Percentiles rank a stretch among this genome's conserved stretches.
These are phyloP conservation scores for Brachymystax lenok DNA, from an alignment of 2,797 vertebrate species.

Conservation along the genomic window DNA sequence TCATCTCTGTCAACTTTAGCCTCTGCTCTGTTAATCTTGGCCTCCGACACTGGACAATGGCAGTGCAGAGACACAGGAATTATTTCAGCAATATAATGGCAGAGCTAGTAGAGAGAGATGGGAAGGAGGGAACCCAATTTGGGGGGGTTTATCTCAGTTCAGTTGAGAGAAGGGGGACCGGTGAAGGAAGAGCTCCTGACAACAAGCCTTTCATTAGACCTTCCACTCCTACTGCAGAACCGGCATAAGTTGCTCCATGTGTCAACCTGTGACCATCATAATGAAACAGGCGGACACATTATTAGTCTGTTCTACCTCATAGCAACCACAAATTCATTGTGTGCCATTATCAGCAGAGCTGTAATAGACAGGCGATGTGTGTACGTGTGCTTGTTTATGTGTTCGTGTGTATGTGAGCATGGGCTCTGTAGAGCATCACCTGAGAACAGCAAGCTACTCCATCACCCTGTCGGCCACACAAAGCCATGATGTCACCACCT, in stretches of 20 bases:
- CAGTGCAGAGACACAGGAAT: slow-evolving; percentile 30
- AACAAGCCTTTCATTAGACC: background rate
- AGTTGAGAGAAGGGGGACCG: slow-evolving; percentile 37
- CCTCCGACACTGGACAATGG: slow-evolving; percentile 24
- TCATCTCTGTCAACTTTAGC: too few species aligned
- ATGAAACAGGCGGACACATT: background rate
- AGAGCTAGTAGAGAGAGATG: slow-evolving; percentile 16
- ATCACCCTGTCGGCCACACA: slow-evolving; percentile 39
- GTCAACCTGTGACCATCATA: background rate
- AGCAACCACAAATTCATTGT: too few species aligned
- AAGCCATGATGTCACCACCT: slow-evolving; percentile 10
- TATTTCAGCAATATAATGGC: slow-evolving; percentile 41
- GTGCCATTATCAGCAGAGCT: too few species aligned
- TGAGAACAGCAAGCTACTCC: slow-evolving; percentile 16
- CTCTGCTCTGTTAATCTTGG: slow-evolving; percentile 1
- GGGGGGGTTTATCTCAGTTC: slow-evolving; percentile 38
- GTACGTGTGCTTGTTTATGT: too few species aligned
- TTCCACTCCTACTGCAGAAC: background rate
- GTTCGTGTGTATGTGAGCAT: background rate
- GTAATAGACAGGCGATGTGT: too few species aligned
- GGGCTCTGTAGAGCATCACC: slow-evolving; percentile 9
- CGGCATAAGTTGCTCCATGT: background rate
- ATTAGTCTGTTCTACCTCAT: background rate
- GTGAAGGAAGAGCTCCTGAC: too few species aligned
- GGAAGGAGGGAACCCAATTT: background rate